A percentile compares a stretch with the other conserved stretches of the same genome.
Conservation (phyloP, 2,888 invertebrate genomes). For the Tachina grossa region DNA sequence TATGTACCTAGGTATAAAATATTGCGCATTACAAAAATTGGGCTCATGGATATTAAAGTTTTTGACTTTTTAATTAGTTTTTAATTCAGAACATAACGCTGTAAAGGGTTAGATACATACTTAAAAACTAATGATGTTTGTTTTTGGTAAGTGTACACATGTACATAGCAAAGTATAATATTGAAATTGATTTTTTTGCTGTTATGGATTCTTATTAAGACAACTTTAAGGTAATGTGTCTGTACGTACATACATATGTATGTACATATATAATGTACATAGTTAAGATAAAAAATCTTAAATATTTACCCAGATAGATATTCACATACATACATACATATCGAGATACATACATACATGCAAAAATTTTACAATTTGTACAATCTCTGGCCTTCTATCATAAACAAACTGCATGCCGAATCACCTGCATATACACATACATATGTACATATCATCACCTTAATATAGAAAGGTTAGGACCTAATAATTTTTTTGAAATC, state of each 20-base stretch:
- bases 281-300: too few relatives aligned
- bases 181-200: constrained; percentile 56
- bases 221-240: not conserved
- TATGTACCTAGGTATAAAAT: not conserved
- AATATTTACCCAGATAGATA: not conserved
- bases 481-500: too few relatives aligned
- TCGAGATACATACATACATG: not conserved
- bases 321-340: not conserved
- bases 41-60: not conserved
- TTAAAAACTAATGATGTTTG: constrained; percentile 56
- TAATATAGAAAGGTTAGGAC: too few relatives aligned
- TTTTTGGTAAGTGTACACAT: not conserved
- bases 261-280: not conserved
- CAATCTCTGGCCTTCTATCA: not conserved
- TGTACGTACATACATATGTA: constrained; percentile 25
- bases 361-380: not conserved
- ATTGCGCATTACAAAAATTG: not conserved
- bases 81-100: constrained; percentile 66
- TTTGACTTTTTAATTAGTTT: not conserved
- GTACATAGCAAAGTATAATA: constrained; percentile 11
- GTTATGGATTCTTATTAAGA: constrained; percentile 13
- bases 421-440: constrained; percentile 13
- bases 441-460: not conserved
- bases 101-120: constrained; percentile 54
- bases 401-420: constrained; percentile 16